These are phyloP conservation scores for Calidris pugnax DNA, from an alignment of 2,113 vertebrate species.

Conservation along the genomic window DNA sequence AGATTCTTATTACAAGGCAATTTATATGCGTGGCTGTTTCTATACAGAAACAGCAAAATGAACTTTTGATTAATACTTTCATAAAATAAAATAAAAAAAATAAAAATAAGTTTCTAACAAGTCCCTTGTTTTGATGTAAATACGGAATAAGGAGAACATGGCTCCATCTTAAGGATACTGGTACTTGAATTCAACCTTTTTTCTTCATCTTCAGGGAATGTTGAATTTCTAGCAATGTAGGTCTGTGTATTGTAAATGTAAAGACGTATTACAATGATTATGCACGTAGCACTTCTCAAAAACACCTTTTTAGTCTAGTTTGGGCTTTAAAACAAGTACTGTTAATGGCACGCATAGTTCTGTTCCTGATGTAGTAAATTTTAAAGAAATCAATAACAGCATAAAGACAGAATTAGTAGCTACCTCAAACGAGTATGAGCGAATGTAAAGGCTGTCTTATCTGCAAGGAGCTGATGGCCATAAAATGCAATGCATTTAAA, in stretches of 20 bases:
- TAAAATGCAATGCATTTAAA: slow-evolving; percentile 77
- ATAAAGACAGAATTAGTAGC: slow-evolving; percentile 62
- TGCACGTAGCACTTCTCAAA: neutral
- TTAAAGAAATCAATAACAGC: slow-evolving; percentile 68
- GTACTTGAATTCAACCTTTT: neutral
- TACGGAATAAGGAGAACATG: neutral
- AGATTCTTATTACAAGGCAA: neutral
- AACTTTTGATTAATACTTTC: neutral
- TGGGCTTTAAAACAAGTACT: slow-evolving; percentile 36
- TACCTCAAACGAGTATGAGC: slow-evolving; percentile 44
- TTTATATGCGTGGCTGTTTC: neutral
- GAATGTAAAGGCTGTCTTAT: slow-evolving; percentile 68
- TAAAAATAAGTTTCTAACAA: neutral
- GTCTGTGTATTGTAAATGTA: neutral
- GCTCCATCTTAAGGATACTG: neutral
- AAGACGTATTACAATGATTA: neutral
- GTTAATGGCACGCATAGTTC: slow-evolving; percentile 18
- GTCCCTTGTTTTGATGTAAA: neutral
- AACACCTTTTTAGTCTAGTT: slow-evolving; percentile 11
- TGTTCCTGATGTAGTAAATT: slow-evolving; percentile 45
- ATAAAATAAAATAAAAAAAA: neutral
- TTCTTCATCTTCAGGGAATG: neutral
- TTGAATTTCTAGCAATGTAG: neutral
- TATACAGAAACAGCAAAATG: neutral
- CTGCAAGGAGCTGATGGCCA: slow-evolving; percentile 65